Percentiles rank a stretch among this genome's conserved stretches.
Conservation (phyloP, 2,888 invertebrate species). For the Stegophylla sp. region DNA sequence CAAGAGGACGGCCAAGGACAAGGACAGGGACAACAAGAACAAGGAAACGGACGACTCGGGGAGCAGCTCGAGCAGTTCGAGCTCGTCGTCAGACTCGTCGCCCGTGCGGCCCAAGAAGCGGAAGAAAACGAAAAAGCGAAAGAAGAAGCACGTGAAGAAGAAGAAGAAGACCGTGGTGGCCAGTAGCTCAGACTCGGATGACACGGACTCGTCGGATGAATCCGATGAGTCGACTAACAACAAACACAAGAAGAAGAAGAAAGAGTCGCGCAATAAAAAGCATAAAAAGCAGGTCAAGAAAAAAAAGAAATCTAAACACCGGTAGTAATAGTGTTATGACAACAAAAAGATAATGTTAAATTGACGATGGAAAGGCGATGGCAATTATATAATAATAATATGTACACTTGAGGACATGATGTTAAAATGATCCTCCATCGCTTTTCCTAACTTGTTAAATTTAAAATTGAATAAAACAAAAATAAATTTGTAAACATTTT, state of each 20-base stretch:
- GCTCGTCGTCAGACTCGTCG: conserved; percentile 44
- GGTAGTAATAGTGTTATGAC: neutral
- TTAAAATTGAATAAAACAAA: neutral
- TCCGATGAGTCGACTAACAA: conserved; percentile 47
- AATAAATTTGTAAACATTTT: conserved; percentile 1
- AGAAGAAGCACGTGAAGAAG: conserved; percentile 58
- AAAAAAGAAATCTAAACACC: conserved; percentile 59
- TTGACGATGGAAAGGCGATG: neutral
- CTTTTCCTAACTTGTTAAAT: too few relatives aligned
- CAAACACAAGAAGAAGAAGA: conserved; percentile 60
- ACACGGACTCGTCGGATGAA: conserved; percentile 54
- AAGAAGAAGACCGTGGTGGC: conserved; percentile 56
- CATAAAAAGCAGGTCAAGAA: conserved; percentile 56
- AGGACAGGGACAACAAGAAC: neutral
- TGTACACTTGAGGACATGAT: too few relatives aligned
- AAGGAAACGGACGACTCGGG: conserved; percentile 41
- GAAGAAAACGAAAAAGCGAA: conserved; percentile 57
- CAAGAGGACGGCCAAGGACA: conserved; percentile 41
- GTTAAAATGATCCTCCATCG: too few relatives aligned
- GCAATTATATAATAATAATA: neutral
- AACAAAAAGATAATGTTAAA: too few relatives aligned
- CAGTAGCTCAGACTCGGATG: conserved; percentile 47
- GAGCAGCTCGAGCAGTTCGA: conserved; percentile 37
- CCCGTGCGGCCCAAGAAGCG: conserved; percentile 52
- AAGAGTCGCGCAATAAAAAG: conserved; percentile 59